Evolutionary conservation across 2,113 vertebrate species (phyloP).

Genomic region (Numenius arquata): DNA sequence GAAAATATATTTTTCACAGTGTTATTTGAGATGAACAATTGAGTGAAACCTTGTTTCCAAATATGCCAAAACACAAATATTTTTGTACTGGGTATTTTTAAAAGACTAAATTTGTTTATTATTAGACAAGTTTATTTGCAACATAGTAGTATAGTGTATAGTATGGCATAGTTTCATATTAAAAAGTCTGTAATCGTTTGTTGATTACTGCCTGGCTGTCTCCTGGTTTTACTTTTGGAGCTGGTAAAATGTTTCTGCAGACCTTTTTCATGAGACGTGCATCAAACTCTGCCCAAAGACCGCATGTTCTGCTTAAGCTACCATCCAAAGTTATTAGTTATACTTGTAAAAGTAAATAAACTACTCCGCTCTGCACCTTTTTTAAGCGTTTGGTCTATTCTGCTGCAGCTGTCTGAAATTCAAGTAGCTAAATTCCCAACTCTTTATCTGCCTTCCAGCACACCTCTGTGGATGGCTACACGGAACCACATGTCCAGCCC

Average conservation of each 20-base stretch:
- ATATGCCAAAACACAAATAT: background rate
- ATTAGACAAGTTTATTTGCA: background rate
- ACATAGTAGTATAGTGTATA: background rate
- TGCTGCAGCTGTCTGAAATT: background rate
- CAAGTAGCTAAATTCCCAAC: background rate
- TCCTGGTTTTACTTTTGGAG: background rate
- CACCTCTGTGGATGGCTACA: conserved; percentile 90
- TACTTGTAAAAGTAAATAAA: background rate
- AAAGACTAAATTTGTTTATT: background rate
- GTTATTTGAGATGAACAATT: background rate
- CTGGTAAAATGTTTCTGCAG: background rate
- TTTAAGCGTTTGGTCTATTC: background rate
- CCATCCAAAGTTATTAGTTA: background rate
- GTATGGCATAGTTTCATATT: background rate
- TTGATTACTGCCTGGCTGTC: background rate
- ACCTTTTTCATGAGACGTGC: background rate
- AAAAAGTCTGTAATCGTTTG: background rate
- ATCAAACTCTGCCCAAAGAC: background rate
- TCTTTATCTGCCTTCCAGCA: conserved; percentile 74
- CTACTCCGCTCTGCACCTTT: background rate
- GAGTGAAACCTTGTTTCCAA: background rate
- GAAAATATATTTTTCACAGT: background rate
- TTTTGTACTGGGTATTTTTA: background rate
- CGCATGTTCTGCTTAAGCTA: background rate
- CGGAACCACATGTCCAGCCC: conserved; percentile 83